Percentiles rank a stretch among this genome's conserved stretches.
Evolutionary conservation across 2,888 invertebrate species (phyloP).

Genomic region (Drosophila atripex): DNA sequence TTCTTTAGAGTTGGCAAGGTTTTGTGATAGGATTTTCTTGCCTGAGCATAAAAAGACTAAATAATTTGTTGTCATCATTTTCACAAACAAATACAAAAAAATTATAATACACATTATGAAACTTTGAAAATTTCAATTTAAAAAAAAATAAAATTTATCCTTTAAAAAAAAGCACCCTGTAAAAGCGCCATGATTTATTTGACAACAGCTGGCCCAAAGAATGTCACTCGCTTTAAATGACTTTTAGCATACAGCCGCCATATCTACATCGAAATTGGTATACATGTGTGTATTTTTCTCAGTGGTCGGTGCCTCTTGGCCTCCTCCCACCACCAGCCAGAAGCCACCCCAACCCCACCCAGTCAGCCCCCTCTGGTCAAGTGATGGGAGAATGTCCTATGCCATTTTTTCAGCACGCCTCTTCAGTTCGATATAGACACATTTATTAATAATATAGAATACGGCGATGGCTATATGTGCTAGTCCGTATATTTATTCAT

Average conservation of each 20-base stretch:
- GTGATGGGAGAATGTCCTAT: conserved; percentile 44
- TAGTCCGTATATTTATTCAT: conserved; percentile 38
- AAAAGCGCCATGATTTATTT: conserved; percentile 65
- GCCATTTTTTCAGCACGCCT: conserved; percentile 45
- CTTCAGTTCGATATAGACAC: conserved; percentile 20
- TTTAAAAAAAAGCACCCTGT: conserved; percentile 63
- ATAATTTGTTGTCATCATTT: too few species aligned
- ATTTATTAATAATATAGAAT: conserved; percentile 31
- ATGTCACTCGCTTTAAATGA: conserved; percentile 61
- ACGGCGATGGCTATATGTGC: conserved; percentile 26
- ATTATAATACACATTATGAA: too few species aligned
- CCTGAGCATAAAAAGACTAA: too few species aligned
- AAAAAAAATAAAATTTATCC: neutral
- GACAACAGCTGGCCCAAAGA: conserved; percentile 67
- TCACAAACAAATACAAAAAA: too few species aligned
- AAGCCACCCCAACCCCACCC: conserved; percentile 3
- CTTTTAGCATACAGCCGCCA: conserved; percentile 41
- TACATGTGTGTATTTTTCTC: conserved; percentile 18
- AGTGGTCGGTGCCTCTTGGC: conserved; percentile 9
- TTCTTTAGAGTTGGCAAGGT: too few species aligned
- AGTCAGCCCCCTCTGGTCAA: conserved; percentile 18
- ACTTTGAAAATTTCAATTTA: neutral
- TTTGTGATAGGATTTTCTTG: too few species aligned
- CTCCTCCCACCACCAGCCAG: neutral
- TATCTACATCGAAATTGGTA: conserved; percentile 30